Base-by-base conservation (phyloP, 2,113 vertebrate genomes). In the Ceratotherium simum region DNA sequence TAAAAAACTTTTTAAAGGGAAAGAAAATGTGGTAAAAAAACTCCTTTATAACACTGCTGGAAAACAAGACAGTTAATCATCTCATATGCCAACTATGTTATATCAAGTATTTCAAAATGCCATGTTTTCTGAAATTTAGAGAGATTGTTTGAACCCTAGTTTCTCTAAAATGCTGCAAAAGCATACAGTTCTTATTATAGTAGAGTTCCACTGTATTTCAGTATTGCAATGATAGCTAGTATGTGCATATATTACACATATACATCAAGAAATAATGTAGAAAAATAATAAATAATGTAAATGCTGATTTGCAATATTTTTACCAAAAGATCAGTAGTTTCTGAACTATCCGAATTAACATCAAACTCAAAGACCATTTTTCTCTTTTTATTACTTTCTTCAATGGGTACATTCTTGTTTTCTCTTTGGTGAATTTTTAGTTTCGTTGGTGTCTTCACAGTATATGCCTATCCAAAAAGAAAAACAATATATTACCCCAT, bases 271-370 rank as follows among this genome's bases (percentile, higher is more conserved):
- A 97, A 97, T 90, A 67, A 76, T 64, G 6, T 46, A 86, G 46
- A 79, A 2, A 86, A 89, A 93, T 54, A 64, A 91, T 62, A 62
- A 78, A 39, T 84, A 5, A 96, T n/a, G 48, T 48, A 48, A 96
- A 93, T 16, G 3, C 0, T 51, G 8, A 48, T 70, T 94, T 85
- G 62, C 82, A 91, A 62, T 76, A 62, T 97, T 97, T 98, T 99
- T 99, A 99, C 99, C 99, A 99, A 96, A 46, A 99, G 97, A 98
- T 99, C 99, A 33, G 95, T 97, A 79, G 98, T 98, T 67, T 99
- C 99, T 16, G 99, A 99, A 98, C 99, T 99, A 95, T 99, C 99
- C 39, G 99, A 99, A 91, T 99, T 99, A 81, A 98, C 73, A 90
- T 99, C 99, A 96, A 99, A 98, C 23, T 99, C 99, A 16, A 99